Base-by-base conservation (phyloP, 2,797 vertebrate genomes). In the Gymnopithys bicolor region DNA sequence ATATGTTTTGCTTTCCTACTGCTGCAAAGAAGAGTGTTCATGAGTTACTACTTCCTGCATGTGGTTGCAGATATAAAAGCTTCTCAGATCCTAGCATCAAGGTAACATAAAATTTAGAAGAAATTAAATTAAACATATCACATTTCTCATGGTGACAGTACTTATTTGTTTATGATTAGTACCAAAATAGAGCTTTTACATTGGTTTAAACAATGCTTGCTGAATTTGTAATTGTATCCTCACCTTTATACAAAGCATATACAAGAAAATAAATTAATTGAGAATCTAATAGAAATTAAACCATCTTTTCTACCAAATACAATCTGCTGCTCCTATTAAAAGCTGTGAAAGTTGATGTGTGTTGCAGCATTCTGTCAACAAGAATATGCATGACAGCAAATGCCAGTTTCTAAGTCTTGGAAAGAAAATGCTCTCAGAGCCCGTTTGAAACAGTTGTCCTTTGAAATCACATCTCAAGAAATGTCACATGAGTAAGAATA, bases 1-100 rank as follows among this genome's bases (percentile, higher is more conserved):
- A 99, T 99, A 97, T 99, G 99, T 96, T 99, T 99, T 62, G 99
- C 99, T 76, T 99, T 99, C 97, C 98, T 99, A 52, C 97, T 99
- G 95, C 98, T 99, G 67, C 99, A 99, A 98, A 98, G 99, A 90
- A 98, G 99, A 52, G 99, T 99, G 91, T 99, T 99, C 97, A 99
- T 99, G 99, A 99, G 99, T 96, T 99, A 99, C 97, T 99, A 99
- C 97, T 99, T 99, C 97, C 98, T 99, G 25, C 99, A 99, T 4
- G 99, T 99, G 75, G 99, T 99, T 95, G 99, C 99, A 13, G 99
- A 99, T 91, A 99, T 99, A 96, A 99, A 99, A 88, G 98, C 99
- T 5, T 99, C 99, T 51, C 99, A 99, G 98, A 99, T 99, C 88
- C 98, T 99, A 32, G 99, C 99, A 10, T 99, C 98, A 75, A 99